Evolutionary conservation across 2,113 vertebrate species (phyloP), one percentile per base, ranked within the genome.

Genomic region (Clinocottus analis): DNA sequence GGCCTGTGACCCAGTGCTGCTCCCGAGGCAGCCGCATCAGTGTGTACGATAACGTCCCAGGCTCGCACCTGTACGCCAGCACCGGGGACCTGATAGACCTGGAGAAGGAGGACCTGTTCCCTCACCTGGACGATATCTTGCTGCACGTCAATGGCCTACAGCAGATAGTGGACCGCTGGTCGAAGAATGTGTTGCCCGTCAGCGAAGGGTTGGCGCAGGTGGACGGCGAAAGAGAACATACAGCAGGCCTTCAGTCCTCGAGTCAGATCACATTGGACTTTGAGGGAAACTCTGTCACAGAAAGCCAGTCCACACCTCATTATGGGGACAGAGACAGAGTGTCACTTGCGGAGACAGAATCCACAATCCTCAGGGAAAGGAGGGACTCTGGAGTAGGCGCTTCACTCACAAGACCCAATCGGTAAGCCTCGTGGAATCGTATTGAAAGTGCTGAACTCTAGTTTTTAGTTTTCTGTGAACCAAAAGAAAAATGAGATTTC

Each of bases 371-470:
- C 84, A 94, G 96, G 85, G 98, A 99, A 47, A 96, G 98, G 90
- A 96, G 98, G 83, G 98, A 99, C 81, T 99, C 98, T 0, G 98
- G 98, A 10, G 97, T 99, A 0, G 98, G 97, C 45, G 97, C 98
- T 53, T 99, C 98, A 0, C 96, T 99, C 63, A 99, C 98, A 31
- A 95, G 98, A 85, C 97, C 97, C 41, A 98, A 94, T 90, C 96
- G 98, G 98, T 99, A 85, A 89, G 95, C 86, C 10, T 47, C 17
- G 3, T 33, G 14, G 7, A 65, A 17, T 6, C 41, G 3, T 25
- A 17, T 27, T 4, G 16, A 35, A 47, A 37, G 11, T n/a, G 13
- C 39, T 84, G 1, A 74, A 53, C 73, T 33, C 7, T 1, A 11
- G 7, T 35, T 55, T n/a, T 37, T 29, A 12, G 13, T 45, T 4